Base-by-base conservation (phyloP, 2,797 vertebrate species). In the Sebastes umbrosus region DNA sequence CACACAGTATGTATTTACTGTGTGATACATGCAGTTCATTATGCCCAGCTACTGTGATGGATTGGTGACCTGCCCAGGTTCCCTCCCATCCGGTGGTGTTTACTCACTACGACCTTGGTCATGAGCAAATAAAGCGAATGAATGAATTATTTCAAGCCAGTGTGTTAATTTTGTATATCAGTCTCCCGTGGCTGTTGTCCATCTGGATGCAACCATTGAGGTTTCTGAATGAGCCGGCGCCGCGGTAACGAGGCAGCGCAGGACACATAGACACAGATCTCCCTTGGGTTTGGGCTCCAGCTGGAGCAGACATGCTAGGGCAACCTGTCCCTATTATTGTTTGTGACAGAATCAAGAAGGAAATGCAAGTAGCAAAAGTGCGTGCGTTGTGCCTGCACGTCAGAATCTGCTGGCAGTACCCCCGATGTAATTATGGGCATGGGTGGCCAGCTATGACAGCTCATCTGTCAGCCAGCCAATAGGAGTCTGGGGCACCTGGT, bases 381-480 rank as follows among this genome's bases (percentile, higher is more conserved):
- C 67, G 83, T 83, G 76, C 36, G 73, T 87, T 77, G 87, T 82
- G 84, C 64, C 82, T 82, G 81, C 90, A 76, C 82, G 75, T 93
- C 87, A 85, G 83, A 84, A 84, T 92, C 86, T 89, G 73, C 91
- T 95, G 95, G 92, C 92, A 93, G 73, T 84, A 81, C 78, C 93
- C 92, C 86, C 91, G 59, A 89, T 93, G 90, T 95, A 95, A 96
- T 96, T 96, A 96, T 91, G 93, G 93, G 94, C 95, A 93, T 93
- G 95, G 94, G 90, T 96, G 94, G 94, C 89, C 92, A 89, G 89
- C 91, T 92, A 92, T 95, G 95, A 96, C 95, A 95, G 94, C 96
- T 96, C 94, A 94, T 95, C 93, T 95, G 94, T 94, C 95, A 93
- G 93, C 88, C 88, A 90, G 93, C 88, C 90, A 92, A 91, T 84